Base-by-base conservation (phyloP, 2,797 vertebrate genomes). In the Xenops minutus region DNA sequence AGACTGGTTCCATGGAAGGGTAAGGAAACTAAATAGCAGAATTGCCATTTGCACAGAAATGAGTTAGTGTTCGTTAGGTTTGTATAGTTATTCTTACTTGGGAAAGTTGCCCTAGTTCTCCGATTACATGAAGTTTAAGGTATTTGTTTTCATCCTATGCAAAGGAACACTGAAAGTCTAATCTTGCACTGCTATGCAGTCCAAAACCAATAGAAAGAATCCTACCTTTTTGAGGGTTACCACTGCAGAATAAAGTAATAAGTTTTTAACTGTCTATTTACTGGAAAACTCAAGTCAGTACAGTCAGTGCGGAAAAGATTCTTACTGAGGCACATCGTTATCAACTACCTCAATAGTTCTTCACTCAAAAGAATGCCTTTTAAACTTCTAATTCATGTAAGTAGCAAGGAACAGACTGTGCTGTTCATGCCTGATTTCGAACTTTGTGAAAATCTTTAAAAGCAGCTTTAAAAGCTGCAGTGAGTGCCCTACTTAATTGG, bases 1-100 rank as follows among this genome's bases (percentile, higher is more conserved):
- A 97, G 99, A 99, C 95, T 99, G 99, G 99, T 98, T 99, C 89
- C 99, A 99, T 49, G 99, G 99, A 95, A 98, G 99, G 98, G 99
- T 99, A 98, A 98, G 99, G 59, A 94, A 85, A 49, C 43, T 52
- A 69, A 77, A 44, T 16, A 64, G 43, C 80, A 61, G 67, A 84
- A 72, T n/a, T 75, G 24, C 71, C 37, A 24, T 82, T 93, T 92
- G 34, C 64, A 11, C 32, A 49, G 63, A 14, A 89, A 12, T 5
- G 12, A 54, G 4, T 58, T 66, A 39, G 29, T 46, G 29, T 58
- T 4, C 4, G n/a, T 88, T 64, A 46, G 30, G 26, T 93, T 39
- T 55, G 10, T 75, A 1, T n/a, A 23, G 55, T 69, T 63, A 7
- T 39, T 80, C n/a, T 77, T 80, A 30, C 24, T 61, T 75, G 52